Evolutionary conservation across 2,113 vertebrate species (phyloP).

Genomic region (Stictonetta naevosa): DNA sequence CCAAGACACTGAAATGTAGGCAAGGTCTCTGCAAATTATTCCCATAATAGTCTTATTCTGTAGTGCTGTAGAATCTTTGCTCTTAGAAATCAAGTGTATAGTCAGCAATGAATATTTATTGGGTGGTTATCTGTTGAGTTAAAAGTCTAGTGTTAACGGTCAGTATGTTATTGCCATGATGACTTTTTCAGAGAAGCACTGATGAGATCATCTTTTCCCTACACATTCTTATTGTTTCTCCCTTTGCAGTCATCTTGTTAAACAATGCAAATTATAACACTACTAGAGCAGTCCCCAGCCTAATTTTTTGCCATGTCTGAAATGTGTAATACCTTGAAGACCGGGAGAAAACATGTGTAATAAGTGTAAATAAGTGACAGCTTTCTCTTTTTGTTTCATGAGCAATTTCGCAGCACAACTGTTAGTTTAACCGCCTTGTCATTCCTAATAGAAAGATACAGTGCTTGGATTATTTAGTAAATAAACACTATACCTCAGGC

Average conservation of each 20-base stretch:
- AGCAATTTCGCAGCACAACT: neutral
- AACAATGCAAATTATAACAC: neutral
- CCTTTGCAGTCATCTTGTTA: neutral
- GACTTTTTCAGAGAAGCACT: neutral
- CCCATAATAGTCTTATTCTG: neutral
- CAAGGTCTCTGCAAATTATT: neutral
- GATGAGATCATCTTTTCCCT: neutral
- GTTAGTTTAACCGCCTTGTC: neutral
- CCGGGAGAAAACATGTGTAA: neutral
- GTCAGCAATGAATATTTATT: slow-evolving; percentile 44
- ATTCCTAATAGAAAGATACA: neutral
- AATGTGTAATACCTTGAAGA: neutral
- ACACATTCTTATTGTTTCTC: neutral
- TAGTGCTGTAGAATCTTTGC: neutral
- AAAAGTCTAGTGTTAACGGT: neutral
- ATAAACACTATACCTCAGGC: neutral
- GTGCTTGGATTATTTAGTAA: neutral
- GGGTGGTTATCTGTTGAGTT: slow-evolving; percentile 13
- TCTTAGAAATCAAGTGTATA: slow-evolving; percentile 19
- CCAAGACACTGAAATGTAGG: neutral
- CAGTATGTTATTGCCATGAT: neutral
- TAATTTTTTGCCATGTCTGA: neutral
- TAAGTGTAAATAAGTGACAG: neutral
- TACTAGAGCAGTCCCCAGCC: neutral
- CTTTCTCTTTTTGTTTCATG: neutral